Evolutionary conservation across 2,888 invertebrate genomes (phyloP).

Genomic region (Congeria kusceri): DNA sequence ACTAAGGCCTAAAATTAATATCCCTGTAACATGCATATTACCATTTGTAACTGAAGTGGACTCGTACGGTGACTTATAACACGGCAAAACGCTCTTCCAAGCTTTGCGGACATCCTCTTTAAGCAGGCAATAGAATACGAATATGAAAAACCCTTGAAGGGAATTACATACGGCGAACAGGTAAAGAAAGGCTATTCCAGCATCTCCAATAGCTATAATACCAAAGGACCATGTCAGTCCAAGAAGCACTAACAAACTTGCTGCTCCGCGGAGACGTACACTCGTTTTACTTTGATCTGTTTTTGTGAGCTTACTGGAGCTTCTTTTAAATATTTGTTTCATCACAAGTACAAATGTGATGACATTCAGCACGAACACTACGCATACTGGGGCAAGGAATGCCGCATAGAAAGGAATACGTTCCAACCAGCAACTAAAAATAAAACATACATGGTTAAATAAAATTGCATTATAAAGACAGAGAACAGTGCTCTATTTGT

Average conservation of each 20-base stretch:
- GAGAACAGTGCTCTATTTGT: too few relatives aligned
- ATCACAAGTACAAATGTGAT: constrained; percentile 85
- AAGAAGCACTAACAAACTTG: constrained; percentile 77
- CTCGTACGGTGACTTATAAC: constrained; percentile 47
- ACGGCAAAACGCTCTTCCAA: constrained; percentile 65
- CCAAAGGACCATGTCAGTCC: constrained; percentile 83
- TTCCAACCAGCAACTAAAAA: constrained; percentile 80
- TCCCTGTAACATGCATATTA: too few relatives aligned
- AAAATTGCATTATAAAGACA: too few relatives aligned
- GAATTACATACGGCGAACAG: constrained; percentile 83
- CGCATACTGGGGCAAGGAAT: constrained; percentile 83
- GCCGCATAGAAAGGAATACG: constrained; percentile 78
- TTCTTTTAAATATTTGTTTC: constrained; percentile 66
- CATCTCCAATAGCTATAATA: constrained; percentile 78
- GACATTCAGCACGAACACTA: constrained; percentile 85
- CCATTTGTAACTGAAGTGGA: too few relatives aligned
- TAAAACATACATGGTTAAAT: not conserved
- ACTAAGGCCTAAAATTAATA: too few relatives aligned
- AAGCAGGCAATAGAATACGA: constrained; percentile 81
- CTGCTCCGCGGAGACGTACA: constrained; percentile 75
- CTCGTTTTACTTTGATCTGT: constrained; percentile 67
- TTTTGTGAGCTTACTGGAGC: constrained; percentile 71
- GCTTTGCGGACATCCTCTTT: constrained; percentile 78
- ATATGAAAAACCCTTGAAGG: constrained; percentile 83
- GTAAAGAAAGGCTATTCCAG: constrained; percentile 78